Conservation (phyloP, 1,140 invertebrate species). For the Diploscapter pachys region DNA sequence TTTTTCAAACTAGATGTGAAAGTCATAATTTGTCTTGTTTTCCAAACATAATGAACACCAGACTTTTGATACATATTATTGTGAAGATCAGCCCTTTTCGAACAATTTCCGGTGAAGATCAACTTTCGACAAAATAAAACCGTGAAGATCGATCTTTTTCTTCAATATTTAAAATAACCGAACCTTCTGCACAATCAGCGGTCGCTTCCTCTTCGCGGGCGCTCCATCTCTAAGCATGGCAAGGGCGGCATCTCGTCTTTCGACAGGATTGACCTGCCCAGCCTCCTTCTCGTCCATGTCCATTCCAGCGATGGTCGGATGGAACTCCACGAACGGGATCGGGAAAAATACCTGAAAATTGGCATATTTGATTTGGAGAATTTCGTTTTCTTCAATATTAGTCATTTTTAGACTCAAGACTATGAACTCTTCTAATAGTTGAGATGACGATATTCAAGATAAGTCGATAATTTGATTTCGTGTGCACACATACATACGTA, state of each 20-base stretch:
- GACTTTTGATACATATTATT: background rate
- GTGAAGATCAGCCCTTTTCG: background rate
- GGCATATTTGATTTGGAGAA: too few relatives aligned
- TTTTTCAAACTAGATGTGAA: background rate
- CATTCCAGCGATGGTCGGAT: constrained; percentile 45
- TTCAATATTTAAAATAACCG: too few relatives aligned
- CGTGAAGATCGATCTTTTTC: too few relatives aligned
- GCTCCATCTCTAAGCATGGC: constrained; percentile 16
- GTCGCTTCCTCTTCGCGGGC: constrained; percentile 34
- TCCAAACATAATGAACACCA: too few relatives aligned
- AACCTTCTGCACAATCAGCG: constrained; percentile 51
- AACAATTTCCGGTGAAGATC: background rate
- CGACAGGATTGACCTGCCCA: constrained; percentile 2
- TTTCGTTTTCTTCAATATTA: too few relatives aligned
- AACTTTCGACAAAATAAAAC: too few relatives aligned
- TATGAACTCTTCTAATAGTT: too few relatives aligned
- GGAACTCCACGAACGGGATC: constrained; percentile 54
- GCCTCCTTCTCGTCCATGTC: constrained; percentile 30
- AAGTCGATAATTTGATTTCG: too few relatives aligned
- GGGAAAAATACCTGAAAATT: constrained; percentile 51
- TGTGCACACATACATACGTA: too few relatives aligned
- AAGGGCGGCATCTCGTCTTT: constrained; percentile 23
- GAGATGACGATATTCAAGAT: too few relatives aligned
- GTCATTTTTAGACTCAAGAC: too few relatives aligned
- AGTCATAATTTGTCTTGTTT: too few relatives aligned